Base-by-base conservation (phyloP, 2,797 vertebrate genomes). In the Okamejei kenojei region DNA sequence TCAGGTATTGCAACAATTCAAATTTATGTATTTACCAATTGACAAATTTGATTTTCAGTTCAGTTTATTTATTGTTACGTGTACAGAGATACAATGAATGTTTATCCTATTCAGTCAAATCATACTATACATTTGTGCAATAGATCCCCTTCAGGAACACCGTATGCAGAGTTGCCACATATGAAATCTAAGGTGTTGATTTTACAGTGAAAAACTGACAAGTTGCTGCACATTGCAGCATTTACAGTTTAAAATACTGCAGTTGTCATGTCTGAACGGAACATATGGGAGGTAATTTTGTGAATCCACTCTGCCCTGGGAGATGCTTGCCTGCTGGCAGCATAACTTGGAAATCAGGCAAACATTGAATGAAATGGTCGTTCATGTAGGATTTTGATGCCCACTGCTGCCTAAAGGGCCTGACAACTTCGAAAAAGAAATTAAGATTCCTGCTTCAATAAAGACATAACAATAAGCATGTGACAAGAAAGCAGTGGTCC, bases 161-260 rank as follows among this genome's bases (percentile, higher is more conserved):
- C 45, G 6, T 54, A 54, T 5, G 45, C 45, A 54, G 45, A 6
- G 45, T 54, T 54, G 45, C 45, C 45, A 54, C 45, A 5, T 54
- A 54, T 54, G 45, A 15, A 63, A 17, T 32, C 6, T 63, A 65
- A 78, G 13, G 63, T 32, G 29, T 63, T 63, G 58, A 32, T 86
- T 19, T 86, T 63, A 3, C 15, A 17, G 58, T 32, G 58, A n/a
- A n/a, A 86, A 63, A 54, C 80, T 81, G 38, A 58, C 38, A 63
- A 86, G 26, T 58, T 84, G 81, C 61, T 61, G n/a, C 9, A 86
- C 17, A 13, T 61, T 32, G 58, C 61, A 82, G 38, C 19, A 81
- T 81, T 81, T 38, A 38, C 81, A 84, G 54, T 58, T 84, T 84
- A 84, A 61, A 84, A n/a, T 58, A 32, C 29, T 86, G 82, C 26